Evolutionary conservation across 2,888 invertebrate genomes (phyloP).

Genomic region (Lasioglossum leucozonium): DNA sequence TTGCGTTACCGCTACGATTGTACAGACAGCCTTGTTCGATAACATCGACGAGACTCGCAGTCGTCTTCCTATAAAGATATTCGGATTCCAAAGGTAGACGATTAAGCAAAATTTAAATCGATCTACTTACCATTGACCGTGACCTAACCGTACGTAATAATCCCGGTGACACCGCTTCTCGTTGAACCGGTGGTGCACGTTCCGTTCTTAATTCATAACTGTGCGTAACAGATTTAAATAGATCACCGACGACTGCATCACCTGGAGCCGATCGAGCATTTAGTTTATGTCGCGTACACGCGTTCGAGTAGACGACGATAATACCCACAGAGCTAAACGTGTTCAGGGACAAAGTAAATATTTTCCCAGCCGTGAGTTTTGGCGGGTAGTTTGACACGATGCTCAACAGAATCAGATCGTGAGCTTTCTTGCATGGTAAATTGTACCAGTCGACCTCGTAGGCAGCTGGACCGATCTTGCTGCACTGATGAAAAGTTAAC

Average conservation of each 20-base stretch:
- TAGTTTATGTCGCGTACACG: neutral
- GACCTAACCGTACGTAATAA: neutral
- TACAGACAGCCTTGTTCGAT: neutral
- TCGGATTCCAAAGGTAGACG: neutral
- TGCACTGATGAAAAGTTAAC: conserved; percentile 38
- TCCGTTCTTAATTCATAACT: conserved; percentile 17
- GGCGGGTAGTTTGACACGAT: conserved; percentile 68
- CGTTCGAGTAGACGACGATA: neutral
- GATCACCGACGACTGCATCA: conserved; percentile 55
- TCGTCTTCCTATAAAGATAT: neutral
- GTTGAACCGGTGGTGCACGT: neutral
- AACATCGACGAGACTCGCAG: too few relatives aligned
- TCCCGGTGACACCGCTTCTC: neutral
- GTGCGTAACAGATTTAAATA: conserved; percentile 67
- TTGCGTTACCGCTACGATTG: neutral
- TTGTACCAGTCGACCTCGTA: conserved; percentile 67
- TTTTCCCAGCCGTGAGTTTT: conserved; percentile 75
- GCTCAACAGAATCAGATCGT: conserved; percentile 67
- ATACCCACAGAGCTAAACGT: conserved; percentile 65
- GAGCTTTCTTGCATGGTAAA: conserved; percentile 48
- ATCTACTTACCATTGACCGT: neutral
- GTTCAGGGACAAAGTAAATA: conserved; percentile 69
- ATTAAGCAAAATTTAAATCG: neutral
- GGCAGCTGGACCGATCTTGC: conserved; percentile 54
- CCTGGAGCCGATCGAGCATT: conserved; percentile 26